Conservation (phyloP, 2,888 invertebrate species). For the Caenorhabditis sinica region DNA sequence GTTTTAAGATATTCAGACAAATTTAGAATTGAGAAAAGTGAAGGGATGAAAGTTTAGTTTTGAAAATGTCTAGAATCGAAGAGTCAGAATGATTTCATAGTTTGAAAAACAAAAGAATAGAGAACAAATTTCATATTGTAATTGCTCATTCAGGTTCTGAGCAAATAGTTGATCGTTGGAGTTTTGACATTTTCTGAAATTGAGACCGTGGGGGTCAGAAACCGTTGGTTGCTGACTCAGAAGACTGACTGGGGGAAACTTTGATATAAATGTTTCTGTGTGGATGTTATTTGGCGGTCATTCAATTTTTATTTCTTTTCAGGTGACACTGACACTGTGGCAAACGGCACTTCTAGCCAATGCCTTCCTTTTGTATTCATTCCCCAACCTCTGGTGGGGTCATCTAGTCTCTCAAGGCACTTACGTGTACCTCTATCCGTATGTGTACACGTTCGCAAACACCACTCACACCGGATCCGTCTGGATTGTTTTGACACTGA, state of each 20-base stretch:
- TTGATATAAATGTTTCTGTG: no score
- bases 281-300: no score
- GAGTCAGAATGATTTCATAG: constrained; percentile 5
- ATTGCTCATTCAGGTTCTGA: background rate
- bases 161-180: background rate
- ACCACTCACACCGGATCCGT: constrained; percentile 83
- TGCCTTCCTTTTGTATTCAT: constrained; percentile 81
- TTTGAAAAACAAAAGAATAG: no score
- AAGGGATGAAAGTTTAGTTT: background rate
- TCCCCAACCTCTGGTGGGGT: constrained; percentile 79
- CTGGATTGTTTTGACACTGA: constrained; percentile 82
- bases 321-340: constrained; percentile 82
- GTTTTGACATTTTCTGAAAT: no score
- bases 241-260: no score
- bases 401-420: constrained; percentile 71
- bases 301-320: constrained; percentile 31
- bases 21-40: background rate
- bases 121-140: background rate
- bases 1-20: constrained; percentile 23
- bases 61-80: no score
- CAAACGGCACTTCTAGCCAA: constrained; percentile 82
- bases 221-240: no score
- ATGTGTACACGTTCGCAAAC: constrained; percentile 82
- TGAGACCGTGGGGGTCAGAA: background rate
- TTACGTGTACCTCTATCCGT: constrained; percentile 81